Evolutionary conservation across 2,888 invertebrate genomes (phyloP), one percentile per base, ranked within the genome.

Genomic region (Ceramica pisi): DNA sequence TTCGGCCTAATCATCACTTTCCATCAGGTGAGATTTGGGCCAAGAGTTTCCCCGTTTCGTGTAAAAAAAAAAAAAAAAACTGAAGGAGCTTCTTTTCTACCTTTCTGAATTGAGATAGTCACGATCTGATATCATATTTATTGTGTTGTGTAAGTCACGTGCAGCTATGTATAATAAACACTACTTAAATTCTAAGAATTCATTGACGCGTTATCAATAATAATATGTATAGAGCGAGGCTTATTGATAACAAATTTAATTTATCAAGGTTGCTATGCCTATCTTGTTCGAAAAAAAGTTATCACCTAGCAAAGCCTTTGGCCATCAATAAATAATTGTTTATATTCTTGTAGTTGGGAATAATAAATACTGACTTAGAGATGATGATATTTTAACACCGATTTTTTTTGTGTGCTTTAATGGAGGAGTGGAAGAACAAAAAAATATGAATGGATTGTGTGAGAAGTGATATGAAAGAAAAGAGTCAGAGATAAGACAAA

Each of bases 191-290:
- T 78, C 75, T 78, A 26, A 71, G 78, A 78, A 75, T 50, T 71
- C 71, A 53, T 63, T 78, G 78, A 44, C 31, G 9, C 21, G 41
- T 71, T 75, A 75, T 75, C 75, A 78, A 41, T 53, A 68, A n/a
- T 35, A 26, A 48, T 63, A 50, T 67, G 44, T 76, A 59, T 44
- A 44, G 41, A 23, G 23, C 61, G 5, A 67, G 56, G 75, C 51
- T 71, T 48, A 38, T 3, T 35, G 75, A 75, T 75, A 78, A 71
- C 23, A 5, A 57, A 48, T 35, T 63, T 44, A 31, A 44, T 61
- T 59, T 35, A 46, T 71, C 62, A 78, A 75, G 48, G 57, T 63
- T 48, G 46, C 21, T 69, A 50, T 7, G 44, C 21, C 12, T 74
- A 9, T 50, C 8, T 5, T 26, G 14, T 35, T 46, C 23, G n/a